A percentile compares a stretch with the other conserved stretches of the same genome.
These are phyloP conservation scores for Ascidia mentula DNA, from an alignment of 23 tunicate genomes.

Conservation along the genomic window DNA sequence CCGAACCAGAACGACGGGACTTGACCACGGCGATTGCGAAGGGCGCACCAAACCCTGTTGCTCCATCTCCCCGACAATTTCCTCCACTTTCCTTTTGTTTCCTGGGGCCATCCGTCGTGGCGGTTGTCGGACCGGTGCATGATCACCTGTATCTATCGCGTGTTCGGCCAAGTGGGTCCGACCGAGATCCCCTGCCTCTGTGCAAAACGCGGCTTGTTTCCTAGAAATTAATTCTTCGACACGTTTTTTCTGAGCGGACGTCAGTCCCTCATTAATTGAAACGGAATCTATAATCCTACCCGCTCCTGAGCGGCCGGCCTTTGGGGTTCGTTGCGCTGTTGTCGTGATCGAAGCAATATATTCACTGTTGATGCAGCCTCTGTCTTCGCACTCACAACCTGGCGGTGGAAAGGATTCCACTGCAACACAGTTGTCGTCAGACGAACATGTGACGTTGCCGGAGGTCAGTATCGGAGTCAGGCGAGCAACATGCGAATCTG, in stretches of 20 bases:
- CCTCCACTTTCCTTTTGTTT: background rate
- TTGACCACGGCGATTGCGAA: conserved; percentile 3
- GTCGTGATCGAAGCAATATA: too few relatives aligned
- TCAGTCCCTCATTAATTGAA: background rate
- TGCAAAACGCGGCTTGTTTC: background rate
- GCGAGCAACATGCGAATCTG: background rate
- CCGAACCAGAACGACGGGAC: background rate
- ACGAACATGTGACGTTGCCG: background rate
- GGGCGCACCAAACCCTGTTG: background rate
- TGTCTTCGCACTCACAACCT: background rate
- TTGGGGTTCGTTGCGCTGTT: too few relatives aligned
- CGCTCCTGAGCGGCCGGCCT: background rate
- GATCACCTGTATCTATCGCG: background rate
- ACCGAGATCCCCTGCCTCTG: background rate
- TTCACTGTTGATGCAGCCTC: background rate
- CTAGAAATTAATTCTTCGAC: background rate
- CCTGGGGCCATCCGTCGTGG: background rate
- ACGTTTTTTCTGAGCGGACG: background rate
- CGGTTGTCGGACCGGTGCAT: background rate
- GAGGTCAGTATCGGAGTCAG: background rate
- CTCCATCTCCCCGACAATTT: background rate
- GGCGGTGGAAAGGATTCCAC: background rate
- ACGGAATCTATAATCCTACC: background rate
- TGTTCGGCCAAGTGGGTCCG: background rate
- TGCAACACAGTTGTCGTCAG: background rate